Percentiles rank a stretch among this genome's conserved stretches.
phyloP scores from a whole-genome alignment of 92 coral and sea anemone genomes.

The Meandrina meandrites region DNA sequence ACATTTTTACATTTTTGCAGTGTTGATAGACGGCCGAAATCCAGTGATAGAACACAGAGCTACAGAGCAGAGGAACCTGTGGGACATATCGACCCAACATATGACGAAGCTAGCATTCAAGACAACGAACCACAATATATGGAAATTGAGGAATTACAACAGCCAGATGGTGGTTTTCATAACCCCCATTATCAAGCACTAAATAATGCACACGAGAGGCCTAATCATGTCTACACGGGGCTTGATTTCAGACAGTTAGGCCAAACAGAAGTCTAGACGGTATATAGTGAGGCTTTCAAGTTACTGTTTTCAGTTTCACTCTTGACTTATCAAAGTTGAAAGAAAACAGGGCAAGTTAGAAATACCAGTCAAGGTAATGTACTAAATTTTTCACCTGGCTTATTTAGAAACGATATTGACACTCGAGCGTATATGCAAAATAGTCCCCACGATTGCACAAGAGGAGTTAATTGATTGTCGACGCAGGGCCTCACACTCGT shows the following conservation, averaged over 20 bases:
- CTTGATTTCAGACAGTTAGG: background rate
- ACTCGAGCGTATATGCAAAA: too few relatives aligned
- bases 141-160: background rate
- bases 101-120: background rate
- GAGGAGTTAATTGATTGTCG: too few relatives aligned
- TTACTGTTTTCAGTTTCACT: too few relatives aligned
- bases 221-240: background rate
- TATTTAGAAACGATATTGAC: too few relatives aligned
- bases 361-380: too few relatives aligned
- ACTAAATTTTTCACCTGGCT: too few relatives aligned
- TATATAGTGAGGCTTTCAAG: background rate
- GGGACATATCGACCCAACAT: background rate
- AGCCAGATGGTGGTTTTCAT: background rate
- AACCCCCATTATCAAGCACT: background rate
- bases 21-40: background rate
- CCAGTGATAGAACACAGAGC: too few relatives aligned
- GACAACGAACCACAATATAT: background rate
- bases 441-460: too few relatives aligned
- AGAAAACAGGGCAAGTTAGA: background rate
- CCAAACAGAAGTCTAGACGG: background rate
- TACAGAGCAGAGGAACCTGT: background rate
- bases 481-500: too few relatives aligned
- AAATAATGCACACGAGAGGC: background rate
- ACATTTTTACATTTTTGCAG: too few relatives aligned
- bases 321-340: too few relatives aligned